Evolutionary conservation across 2,113 vertebrate genomes (phyloP).

Genomic region (Cyrtonyx montezumae): DNA sequence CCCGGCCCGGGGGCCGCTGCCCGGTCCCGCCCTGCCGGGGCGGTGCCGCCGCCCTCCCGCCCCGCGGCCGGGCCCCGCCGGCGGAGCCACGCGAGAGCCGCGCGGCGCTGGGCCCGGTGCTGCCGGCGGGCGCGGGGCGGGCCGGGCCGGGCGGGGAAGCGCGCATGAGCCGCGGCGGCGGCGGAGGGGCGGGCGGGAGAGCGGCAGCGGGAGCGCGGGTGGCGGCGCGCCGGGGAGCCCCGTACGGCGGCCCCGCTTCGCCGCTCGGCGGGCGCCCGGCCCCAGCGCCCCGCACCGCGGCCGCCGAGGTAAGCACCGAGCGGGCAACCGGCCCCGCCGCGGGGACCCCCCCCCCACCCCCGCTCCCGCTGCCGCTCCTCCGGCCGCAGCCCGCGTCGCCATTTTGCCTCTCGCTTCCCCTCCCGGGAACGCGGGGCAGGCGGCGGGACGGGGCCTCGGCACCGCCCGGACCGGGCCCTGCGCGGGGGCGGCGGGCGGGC

Average conservation of each 20-base stretch:
- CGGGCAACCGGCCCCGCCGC: background rate
- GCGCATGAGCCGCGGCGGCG: slow-evolving; percentile 66
- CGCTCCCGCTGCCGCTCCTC: background rate
- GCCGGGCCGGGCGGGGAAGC: slow-evolving; percentile 74
- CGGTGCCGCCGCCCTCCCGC: background rate
- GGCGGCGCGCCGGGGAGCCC: background rate
- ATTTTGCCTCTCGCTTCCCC: slow-evolving; percentile 91
- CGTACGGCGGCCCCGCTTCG: slow-evolving; percentile 11
- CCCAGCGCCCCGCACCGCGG: background rate
- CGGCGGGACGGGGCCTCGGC: slow-evolving; percentile 76
- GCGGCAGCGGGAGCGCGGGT: background rate
- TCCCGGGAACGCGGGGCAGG: background rate
- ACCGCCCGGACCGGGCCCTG: slow-evolving; percentile 50
- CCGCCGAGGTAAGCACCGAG: slow-evolving; percentile 32
- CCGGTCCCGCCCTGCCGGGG: background rate
- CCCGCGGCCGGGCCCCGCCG: background rate
- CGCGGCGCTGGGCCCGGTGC: background rate
- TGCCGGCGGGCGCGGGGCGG: background rate
- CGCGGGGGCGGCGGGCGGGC: no score
- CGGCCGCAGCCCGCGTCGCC: slow-evolving; percentile 84
- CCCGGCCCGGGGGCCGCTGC: background rate
- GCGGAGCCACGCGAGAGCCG: background rate
- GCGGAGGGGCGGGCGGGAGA: background rate
- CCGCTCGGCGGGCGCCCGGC: background rate
- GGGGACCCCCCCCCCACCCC: background rate